phyloP scores from a whole-genome alignment of 92 coral and sea anemone species.

The Zoanthus sociatus region DNA sequence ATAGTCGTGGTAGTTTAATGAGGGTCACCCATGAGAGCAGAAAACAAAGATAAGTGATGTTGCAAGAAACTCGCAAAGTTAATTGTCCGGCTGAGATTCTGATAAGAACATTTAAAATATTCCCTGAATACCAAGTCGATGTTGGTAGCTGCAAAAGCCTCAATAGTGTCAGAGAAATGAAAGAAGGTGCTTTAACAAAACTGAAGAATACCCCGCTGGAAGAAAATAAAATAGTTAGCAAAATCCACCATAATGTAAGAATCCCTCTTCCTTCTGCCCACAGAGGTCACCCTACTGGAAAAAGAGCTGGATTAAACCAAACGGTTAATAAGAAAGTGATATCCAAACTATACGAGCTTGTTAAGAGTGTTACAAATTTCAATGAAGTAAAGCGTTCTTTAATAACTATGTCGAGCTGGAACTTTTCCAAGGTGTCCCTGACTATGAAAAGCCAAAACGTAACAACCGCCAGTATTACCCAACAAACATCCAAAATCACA shows the following conservation, averaged over 20 bases:
- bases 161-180: background rate
- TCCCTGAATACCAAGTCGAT: background rate
- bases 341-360: conserved; percentile 10
- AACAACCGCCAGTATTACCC: conserved; percentile 54
- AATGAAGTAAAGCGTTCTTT: conserved; percentile 40
- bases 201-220: background rate
- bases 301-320: conserved; percentile 1
- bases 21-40: background rate
- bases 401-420: conserved; percentile 41
- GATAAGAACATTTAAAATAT: background rate
- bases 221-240: background rate
- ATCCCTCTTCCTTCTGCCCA: background rate
- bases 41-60: background rate
- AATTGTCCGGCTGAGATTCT: background rate
- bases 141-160: background rate
- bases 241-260: background rate
- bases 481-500: conserved; percentile 55
- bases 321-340: background rate
- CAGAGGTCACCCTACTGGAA: background rate
- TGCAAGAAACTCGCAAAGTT: background rate
- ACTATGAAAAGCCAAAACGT: background rate
- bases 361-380: conserved; percentile 26
- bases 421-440: conserved; percentile 45
- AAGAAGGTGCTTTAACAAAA: background rate
- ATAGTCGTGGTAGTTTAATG: background rate